These are phyloP conservation scores for Sarcophaga rosellei DNA, from an alignment of 2,888 invertebrate genomes.

Conservation along the genomic window DNA sequence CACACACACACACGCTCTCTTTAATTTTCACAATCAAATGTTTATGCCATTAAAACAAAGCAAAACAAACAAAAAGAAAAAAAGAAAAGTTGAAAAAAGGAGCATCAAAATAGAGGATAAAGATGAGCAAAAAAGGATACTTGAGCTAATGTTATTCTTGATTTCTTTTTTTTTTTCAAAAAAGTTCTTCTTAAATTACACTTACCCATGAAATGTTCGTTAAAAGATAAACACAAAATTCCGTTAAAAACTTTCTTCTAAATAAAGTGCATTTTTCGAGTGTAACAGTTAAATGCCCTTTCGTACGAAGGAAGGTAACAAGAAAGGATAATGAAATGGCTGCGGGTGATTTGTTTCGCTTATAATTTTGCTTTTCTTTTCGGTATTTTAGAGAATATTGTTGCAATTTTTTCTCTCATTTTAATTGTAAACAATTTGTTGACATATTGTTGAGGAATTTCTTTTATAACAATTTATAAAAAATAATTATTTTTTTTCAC, in stretches of 20 bases:
- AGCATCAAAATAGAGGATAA: slow-evolving; percentile 54
- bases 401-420: slow-evolving; percentile 37
- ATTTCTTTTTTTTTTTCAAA: slow-evolving; percentile 47
- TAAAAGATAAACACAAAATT: neutral
- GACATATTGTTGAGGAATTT: slow-evolving; percentile 67
- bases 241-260: neutral
- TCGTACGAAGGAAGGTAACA: slow-evolving; percentile 62
- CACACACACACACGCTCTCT: neutral
- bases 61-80: slow-evolving; percentile 16
- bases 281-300: slow-evolving; percentile 32
- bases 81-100: slow-evolving; percentile 43
- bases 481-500: slow-evolving; percentile 27
- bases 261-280: slow-evolving; percentile 20
- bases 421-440: slow-evolving; percentile 67
- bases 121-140: slow-evolving; percentile 59
- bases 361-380: slow-evolving; percentile 56
- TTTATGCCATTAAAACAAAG: slow-evolving; percentile 63
- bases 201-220: slow-evolving; percentile 46
- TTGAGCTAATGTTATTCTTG: slow-evolving; percentile 66
- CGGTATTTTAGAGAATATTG: slow-evolving; percentile 32
- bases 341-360: slow-evolving; percentile 59
- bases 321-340: slow-evolving; percentile 68
- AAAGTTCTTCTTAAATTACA: slow-evolving; percentile 22
- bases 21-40: slow-evolving; percentile 44
- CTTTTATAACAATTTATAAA: slow-evolving; percentile 58